Evolutionary conservation across 2,888 invertebrate genomes (phyloP), one percentile per base, ranked within the genome.

Genomic region (Lasioglossum leucozonium): DNA sequence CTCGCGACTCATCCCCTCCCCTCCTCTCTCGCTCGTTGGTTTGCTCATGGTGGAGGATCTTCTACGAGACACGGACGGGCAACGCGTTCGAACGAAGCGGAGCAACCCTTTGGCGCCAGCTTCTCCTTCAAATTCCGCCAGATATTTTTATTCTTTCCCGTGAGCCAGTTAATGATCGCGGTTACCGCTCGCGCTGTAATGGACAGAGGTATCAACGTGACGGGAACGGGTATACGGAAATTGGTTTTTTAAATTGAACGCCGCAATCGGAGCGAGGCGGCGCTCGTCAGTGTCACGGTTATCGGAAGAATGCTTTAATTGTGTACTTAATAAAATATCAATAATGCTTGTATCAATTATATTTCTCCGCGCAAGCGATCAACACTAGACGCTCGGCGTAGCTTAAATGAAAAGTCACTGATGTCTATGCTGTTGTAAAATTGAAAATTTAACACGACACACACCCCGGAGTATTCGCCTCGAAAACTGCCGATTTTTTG

Each of bases 41-140:
- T 30, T 30, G 30, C 62, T 62, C 30, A 16, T 16, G 62, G 62
- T 16, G 62, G 30, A 62, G 62, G 62, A 62, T 62, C 2, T 62
- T 62, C 30, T 62, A 16, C 58, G 26, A 13, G 58, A 0, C 51
- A 55, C 51, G 51, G 51, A 55, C 10, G 65, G 18, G 69, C 13
- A 58, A 44, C 75, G 62, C 34, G 40, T 30, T 62, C 5, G 65
- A 34, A n/a, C n/a, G 55, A 26, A 51, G 22, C 74, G 76, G 26
- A 18, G 47, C 34, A 47, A n/a, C 47, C n/a, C 76, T 67, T 67
- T 47, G 76, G 76, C 65, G 76, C 76, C 76, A n/a, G 65, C 34
- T 47, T 34, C 34, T 67, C 42, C 75, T 22, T 44, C 44, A 75
- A 62, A 75, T 65, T 44, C 42, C 44, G 65, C 34, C 34, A 26